A percentile compares a stretch with the other conserved stretches of the same genome.
These are phyloP conservation scores for Tachysurus fulvidraco DNA, from an alignment of 2,113 vertebrate species.

Conservation along the genomic window DNA sequence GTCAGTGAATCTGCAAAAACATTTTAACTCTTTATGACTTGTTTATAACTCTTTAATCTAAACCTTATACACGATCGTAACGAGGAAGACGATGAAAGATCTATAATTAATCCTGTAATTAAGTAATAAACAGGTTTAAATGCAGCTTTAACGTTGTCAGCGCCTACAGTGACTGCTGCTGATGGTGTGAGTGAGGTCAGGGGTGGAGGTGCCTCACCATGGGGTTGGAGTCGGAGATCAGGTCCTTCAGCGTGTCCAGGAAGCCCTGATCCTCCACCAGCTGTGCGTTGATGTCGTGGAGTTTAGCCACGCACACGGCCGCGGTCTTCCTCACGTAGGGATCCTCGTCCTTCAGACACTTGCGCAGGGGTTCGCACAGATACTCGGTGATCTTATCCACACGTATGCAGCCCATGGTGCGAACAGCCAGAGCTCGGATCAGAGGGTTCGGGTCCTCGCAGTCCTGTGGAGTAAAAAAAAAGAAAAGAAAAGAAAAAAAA, in stretches of 20 bases:
- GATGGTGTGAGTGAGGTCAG: not conserved
- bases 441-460: constrained; percentile 97
- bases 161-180: not conserved
- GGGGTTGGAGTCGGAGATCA: constrained; percentile 98
- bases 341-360: constrained; percentile 97
- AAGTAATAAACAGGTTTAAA: not conserved
- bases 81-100: not conserved
- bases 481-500: not conserved
- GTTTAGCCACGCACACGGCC: constrained; percentile 94
- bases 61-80: not conserved
- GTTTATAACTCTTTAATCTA: too few species aligned
- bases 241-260: constrained; percentile 95
- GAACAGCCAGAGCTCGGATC: constrained; percentile 92
- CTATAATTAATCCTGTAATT: not conserved
- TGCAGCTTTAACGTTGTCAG: too few species aligned
- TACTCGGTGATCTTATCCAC: constrained; percentile 99
- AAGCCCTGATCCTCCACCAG: constrained; percentile 98
- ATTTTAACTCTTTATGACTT: not conserved
- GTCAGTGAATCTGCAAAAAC: too few species aligned
- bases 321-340: constrained; percentile 97
- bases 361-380: constrained; percentile 92
- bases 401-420: constrained; percentile 98
- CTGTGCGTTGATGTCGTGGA: constrained; percentile 96
- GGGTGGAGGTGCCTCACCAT: constrained; percentile 77
- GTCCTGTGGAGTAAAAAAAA: constrained; percentile 72